Evolutionary conservation across 2,113 vertebrate genomes (phyloP).

Genomic region (Ctenomys sociabilis): DNA sequence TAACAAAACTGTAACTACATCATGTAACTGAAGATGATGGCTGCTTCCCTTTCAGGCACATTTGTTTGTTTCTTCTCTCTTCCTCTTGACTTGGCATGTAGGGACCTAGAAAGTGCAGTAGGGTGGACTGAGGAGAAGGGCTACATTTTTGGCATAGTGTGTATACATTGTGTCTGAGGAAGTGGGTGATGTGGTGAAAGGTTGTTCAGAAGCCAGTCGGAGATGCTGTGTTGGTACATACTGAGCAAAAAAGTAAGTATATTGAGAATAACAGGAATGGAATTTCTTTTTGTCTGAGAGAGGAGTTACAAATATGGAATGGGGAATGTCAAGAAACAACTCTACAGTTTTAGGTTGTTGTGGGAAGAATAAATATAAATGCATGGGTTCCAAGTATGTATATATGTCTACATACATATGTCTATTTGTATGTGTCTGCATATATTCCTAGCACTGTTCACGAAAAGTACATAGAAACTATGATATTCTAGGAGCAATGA

Average conservation of each 20-base stretch:
- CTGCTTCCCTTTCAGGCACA: not conserved
- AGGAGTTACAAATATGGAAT: constrained; percentile 25
- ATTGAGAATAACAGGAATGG: no score
- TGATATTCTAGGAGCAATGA: not conserved
- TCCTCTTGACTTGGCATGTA: not conserved
- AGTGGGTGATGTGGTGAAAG: no score
- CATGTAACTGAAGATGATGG: not conserved
- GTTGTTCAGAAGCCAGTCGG: no score
- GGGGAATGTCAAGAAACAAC: not conserved
- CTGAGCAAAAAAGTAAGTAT: no score
- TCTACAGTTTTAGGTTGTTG: not conserved
- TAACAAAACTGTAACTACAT: not conserved
- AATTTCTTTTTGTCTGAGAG: not conserved
- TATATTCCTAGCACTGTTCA: constrained; percentile 3
- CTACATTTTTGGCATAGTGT: no score
- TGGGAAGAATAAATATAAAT: no score
- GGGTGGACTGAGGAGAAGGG: no score
- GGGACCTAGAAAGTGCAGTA: no score
- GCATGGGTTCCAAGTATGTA: not conserved
- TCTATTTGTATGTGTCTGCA: not conserved
- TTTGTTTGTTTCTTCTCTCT: not conserved
- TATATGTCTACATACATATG: not conserved
- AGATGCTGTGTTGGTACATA: no score
- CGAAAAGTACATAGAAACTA: not conserved
- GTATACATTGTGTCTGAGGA: no score